phyloP scores from a whole-genome alignment of 2,888 invertebrate genomes.

The Carpatolechia fugitivella region DNA sequence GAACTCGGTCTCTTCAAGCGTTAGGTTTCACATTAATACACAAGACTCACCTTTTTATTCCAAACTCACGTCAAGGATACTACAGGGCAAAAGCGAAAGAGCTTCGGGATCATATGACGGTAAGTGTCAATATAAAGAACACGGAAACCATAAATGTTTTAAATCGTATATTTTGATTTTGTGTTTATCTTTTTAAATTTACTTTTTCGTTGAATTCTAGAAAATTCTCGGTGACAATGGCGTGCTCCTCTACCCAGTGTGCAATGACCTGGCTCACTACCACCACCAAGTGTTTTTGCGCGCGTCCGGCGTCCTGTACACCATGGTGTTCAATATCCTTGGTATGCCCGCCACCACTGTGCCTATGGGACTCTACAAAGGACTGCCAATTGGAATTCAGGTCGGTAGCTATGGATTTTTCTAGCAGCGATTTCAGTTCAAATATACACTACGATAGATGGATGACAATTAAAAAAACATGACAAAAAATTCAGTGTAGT shows the following conservation, averaged over 20 bases:
- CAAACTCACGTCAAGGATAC: slow-evolving; percentile 35
- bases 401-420: slow-evolving; percentile 48
- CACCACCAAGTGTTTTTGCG: slow-evolving; percentile 82
- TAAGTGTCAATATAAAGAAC: slow-evolving; percentile 35
- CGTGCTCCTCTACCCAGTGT: slow-evolving; percentile 86
- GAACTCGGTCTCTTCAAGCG: slow-evolving; percentile 64
- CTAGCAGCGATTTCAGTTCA: neutral
- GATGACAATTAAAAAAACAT: too few species aligned
- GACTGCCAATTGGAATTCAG: slow-evolving; percentile 88
- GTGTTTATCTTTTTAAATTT: neutral
- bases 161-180: neutral
- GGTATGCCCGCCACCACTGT: slow-evolving; percentile 88
- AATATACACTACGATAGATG: too few species aligned
- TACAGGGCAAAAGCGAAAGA: slow-evolving; percentile 45
- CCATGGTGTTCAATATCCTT: slow-evolving; percentile 84
- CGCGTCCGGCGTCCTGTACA: slow-evolving; percentile 80
- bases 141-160: too few species aligned
- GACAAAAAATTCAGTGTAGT: too few species aligned
- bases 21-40: slow-evolving; percentile 67
- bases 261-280: slow-evolving; percentile 80
- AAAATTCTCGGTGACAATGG: slow-evolving; percentile 83
- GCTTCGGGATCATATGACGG: slow-evolving; percentile 58
- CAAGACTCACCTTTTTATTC: slow-evolving; percentile 59
- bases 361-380: slow-evolving; percentile 82
- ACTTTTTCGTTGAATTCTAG: slow-evolving; percentile 39